Evolutionary conservation across 2,113 vertebrate genomes (phyloP).

Genomic region (Thryonomys swinderianus): DNA sequence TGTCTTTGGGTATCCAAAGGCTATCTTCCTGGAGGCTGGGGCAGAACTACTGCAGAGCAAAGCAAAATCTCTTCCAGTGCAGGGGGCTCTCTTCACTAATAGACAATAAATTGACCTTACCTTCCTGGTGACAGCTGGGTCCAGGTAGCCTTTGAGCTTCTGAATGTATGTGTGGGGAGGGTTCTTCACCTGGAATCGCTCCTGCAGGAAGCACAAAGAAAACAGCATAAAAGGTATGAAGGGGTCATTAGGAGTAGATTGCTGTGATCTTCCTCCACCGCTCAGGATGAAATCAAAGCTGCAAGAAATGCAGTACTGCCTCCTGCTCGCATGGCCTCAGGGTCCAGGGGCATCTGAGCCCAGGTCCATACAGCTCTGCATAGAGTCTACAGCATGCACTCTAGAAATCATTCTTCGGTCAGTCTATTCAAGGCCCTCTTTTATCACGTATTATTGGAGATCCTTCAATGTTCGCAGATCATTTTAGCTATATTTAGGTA

Average conservation of each 20-base stretch:
- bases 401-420: background rate
- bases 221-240: slow-evolving; percentile 41
- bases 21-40: slow-evolving; percentile 1
- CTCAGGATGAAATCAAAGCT: background rate
- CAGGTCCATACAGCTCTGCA: background rate
- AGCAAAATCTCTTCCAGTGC: slow-evolving; percentile 44
- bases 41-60: slow-evolving; percentile 47
- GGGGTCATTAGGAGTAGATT: background rate
- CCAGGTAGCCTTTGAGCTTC: slow-evolving; percentile 96
- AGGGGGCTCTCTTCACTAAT: background rate
- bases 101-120: slow-evolving; percentile 85
- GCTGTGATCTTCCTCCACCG: background rate
- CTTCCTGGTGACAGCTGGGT: slow-evolving; percentile 97
- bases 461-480: background rate
- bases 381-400: background rate
- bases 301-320: background rate
- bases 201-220: slow-evolving; percentile 86
- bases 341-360: background rate
- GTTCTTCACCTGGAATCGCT: slow-evolving; percentile 99
- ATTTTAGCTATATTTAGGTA: background rate
- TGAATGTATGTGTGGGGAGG: slow-evolving; percentile 98
- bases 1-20: background rate
- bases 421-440: background rate
- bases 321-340: background rate
- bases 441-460: background rate